Base-by-base conservation (phyloP, 1,140 invertebrate genomes). In the Phocides pigmalion region DNA sequence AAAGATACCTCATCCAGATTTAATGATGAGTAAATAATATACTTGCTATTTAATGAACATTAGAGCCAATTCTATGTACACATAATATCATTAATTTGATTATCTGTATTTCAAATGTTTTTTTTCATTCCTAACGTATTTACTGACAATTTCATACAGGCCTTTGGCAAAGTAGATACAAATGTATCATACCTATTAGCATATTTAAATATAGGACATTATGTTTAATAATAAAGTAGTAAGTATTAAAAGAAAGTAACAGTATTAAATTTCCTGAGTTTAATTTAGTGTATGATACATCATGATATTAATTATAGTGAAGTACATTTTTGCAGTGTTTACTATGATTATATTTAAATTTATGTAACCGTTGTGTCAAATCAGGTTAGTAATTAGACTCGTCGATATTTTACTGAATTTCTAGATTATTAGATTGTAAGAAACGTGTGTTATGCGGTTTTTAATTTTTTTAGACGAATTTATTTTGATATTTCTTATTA, bases 401-500 rank as follows among this genome's bases (percentile, higher is more conserved):
- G 84, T 82, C 76, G 79, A 82, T 81, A 76, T 73, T 81, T 84
- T 81, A 84, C 72, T 81, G 64, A 78, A 82, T 80, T 75, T 76
- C 66, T 82, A 84, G 79, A 71, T 67, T 75, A 67, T 70, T 84
- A 84, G 74, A 16, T 41, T 65, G 15, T 83, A 87, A 82, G 75
- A 65, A 58, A 64, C 47, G 62, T 66, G 66, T 69, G 59, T 62
- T 73, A 68, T 68, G 75, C 63, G 25, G 64, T 72, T 76, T 77
- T 76, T 80, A 76, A 76, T 25, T 68, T 76, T 85, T 90, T 87
- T 87, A 82, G 83, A 90, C 63, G 70, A 78, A 69, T 83, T 90
- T 90, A 90, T 87, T 90, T 89, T 90, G 86, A 89, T 90, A 88
- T 56, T n/a, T n/a, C n/a, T n/a, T n/a, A n/a, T n/a, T n/a, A n/a